These are phyloP conservation scores for Crypturellus tataupa DNA, from an alignment of 2,797 vertebrate species.

Conservation along the genomic window DNA sequence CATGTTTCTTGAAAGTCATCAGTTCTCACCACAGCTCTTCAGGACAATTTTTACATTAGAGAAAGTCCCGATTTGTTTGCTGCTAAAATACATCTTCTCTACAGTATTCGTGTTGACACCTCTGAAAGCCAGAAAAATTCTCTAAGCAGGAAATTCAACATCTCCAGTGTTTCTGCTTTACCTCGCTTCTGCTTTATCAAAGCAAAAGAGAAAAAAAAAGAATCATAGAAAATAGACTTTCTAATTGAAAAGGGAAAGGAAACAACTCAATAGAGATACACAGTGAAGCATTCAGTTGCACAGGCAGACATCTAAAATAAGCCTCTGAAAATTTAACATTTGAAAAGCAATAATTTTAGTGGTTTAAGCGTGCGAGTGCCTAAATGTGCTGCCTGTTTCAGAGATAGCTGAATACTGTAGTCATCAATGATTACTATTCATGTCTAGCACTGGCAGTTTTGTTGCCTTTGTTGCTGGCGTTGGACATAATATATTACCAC, in stretches of 20 bases:
- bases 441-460: constrained; percentile 29
- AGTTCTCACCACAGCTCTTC: not conserved
- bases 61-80: not conserved
- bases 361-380: constrained; percentile 17
- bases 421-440: not conserved
- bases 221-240: not conserved
- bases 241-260: not conserved
- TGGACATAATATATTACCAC: not conserved
- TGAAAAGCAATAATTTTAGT: constrained; percentile 20
- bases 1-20: not conserved
- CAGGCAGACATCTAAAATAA: constrained; percentile 8
- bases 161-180: constrained; percentile 65
- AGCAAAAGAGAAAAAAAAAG: not conserved
- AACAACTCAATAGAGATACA: not conserved
- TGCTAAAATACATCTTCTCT: not conserved
- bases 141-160: constrained; percentile 22
- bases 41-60: not conserved
- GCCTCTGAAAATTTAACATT: not conserved
- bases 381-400: not conserved
- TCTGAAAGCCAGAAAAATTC: not conserved
- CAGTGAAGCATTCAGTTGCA: not conserved
- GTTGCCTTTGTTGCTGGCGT: constrained; percentile 35
- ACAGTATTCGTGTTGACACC: constrained; percentile 3
- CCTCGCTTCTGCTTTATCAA: not conserved
- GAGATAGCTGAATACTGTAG: not conserved